Percentiles rank a stretch among this genome's conserved stretches.
Evolutionary conservation across 1,140 invertebrate genomes (phyloP).

Genomic region (Drosophila nannoptera): DNA sequence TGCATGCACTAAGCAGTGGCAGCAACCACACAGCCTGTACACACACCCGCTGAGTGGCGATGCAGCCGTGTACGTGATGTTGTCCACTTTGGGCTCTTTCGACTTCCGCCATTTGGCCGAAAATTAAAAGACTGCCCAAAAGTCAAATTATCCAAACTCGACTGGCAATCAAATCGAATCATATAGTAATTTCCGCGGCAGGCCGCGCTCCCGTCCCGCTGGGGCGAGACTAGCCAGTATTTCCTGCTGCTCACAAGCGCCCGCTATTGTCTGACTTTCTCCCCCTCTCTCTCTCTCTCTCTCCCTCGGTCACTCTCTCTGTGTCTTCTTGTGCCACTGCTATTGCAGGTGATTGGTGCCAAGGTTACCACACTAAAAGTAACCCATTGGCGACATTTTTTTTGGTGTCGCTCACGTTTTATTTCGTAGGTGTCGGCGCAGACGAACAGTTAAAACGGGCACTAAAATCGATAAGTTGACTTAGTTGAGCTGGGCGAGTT

Average conservation of each 20-base stretch:
- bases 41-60: background rate
- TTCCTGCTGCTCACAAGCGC: slow-evolving; percentile 31
- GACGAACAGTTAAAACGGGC: slow-evolving; percentile 19
- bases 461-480: slow-evolving; percentile 29
- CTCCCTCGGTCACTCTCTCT: background rate
- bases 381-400: slow-evolving; percentile 44
- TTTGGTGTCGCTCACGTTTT: slow-evolving; percentile 56
- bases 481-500: slow-evolving; percentile 17
- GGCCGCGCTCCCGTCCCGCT: background rate
- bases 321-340: background rate
- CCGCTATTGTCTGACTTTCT: background rate
- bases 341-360: slow-evolving; percentile 51
- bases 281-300: background rate
- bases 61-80: slow-evolving; percentile 23
- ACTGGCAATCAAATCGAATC: slow-evolving; percentile 38
- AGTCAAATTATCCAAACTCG: slow-evolving; percentile 32
- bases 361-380: slow-evolving; percentile 52
- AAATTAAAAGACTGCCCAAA: slow-evolving; percentile 40
- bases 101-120: slow-evolving; percentile 31
- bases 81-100: background rate
- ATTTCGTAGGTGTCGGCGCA: slow-evolving; percentile 62
- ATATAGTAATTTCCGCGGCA: slow-evolving; percentile 25
- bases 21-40: background rate
- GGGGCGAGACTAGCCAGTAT: slow-evolving; percentile 15
- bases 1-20: background rate